Evolutionary conservation across 2,797 vertebrate genomes (phyloP).

Genomic region (Hippocampus kuda): DNA sequence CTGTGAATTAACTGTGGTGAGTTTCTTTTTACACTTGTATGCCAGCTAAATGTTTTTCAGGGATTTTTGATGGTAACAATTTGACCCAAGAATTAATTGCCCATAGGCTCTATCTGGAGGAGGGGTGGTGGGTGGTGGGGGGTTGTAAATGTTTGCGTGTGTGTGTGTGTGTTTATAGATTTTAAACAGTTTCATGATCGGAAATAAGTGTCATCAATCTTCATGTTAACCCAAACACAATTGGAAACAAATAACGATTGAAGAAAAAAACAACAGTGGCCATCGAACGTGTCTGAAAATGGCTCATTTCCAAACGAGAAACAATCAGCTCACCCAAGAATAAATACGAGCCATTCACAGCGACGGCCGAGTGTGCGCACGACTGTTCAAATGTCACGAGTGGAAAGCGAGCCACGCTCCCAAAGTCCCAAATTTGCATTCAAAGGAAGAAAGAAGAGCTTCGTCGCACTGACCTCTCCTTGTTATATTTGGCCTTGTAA

Average conservation of each 20-base stretch:
- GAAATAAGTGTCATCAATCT: not conserved
- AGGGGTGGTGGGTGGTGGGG: no score
- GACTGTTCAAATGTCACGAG: not conserved
- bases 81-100: not conserved
- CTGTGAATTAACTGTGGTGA: no score
- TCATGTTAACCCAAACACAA: no score
- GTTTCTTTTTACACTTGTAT: not conserved
- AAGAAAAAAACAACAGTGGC: not conserved
- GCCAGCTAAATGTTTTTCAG: not conserved
- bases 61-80: not conserved
- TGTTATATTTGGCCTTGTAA: not conserved
- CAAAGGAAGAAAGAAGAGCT: not conserved
- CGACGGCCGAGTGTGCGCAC: not conserved
- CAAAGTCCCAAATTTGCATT: not conserved
- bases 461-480: not conserved
- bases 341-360: no score
- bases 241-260: not conserved
- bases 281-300: not conserved
- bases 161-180: no score
- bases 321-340: not conserved
- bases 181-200: not conserved
- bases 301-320: not conserved
- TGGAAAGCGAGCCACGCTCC: not conserved
- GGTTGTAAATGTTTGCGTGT: not conserved
- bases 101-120: no score